Base-by-base conservation (phyloP, 1,140 invertebrate species). In the Diuraphis noxia region DNA sequence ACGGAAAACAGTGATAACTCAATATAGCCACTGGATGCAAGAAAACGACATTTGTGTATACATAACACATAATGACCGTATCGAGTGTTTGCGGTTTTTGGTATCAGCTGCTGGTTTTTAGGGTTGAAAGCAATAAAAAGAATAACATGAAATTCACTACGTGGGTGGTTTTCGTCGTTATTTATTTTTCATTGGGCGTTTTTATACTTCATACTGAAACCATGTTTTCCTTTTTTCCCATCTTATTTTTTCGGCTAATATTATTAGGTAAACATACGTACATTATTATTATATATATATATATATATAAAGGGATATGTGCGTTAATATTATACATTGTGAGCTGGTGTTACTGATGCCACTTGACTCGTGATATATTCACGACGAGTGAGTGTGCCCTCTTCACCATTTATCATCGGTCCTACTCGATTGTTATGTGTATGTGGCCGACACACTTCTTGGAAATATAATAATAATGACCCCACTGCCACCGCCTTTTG, bases 71-170 rank as follows among this genome's bases (percentile, higher is more conserved):
- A 84, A 86, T 86, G 84, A 49, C 84, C 34, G 84, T 86, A 86
- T 46, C 41, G 41, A 86, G 41, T 86, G 84, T 49, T 86, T 86
- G 43, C 84, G 84, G 84, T 49, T 49, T 46, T 43, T 86, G 84
- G 46, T 86, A 34, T 86, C 85, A 52, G 85, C 85, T 86, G 85
- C 85, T 52, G 85, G 85, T 86, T 86, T 86, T 86, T 52, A 86
- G 85, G 85, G 85, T 86, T 52, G 85, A 52, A 52, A 86, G 46
- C 46, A 34, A 52, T 52, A 52, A 34, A 86, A 36, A 36, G n/a
- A 86, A 86, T 34, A 43, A 84, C 82, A 43, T 17, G 84, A 85
- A 85, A 85, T 49, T 46, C 41, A 43, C 85, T 49, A 52, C 85
- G 85, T 86, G 85, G 85, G 85, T 86, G 85, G 85, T 86, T 46